These are phyloP conservation scores for Rhinolophus ferrumequinum DNA, from an alignment of 2,113 vertebrate species.

Conservation along the genomic window DNA sequence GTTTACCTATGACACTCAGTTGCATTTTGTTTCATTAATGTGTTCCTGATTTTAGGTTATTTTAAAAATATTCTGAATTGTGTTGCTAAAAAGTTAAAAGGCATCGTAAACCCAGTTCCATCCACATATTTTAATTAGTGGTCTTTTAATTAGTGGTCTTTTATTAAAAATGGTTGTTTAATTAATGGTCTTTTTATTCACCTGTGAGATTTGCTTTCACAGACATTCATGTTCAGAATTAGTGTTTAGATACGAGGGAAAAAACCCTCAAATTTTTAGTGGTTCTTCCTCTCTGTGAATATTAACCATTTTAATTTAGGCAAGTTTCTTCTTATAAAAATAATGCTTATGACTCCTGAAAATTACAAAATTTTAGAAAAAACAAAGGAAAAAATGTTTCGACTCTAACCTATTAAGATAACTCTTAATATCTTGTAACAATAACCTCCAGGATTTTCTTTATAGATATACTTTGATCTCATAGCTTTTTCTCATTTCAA, in stretches of 20 bases:
- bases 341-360: background rate
- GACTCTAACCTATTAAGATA: background rate
- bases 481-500: background rate
- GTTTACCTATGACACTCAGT: background rate
- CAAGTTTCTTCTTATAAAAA: background rate
- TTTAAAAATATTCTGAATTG: background rate
- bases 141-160: background rate
- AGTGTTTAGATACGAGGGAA: background rate
- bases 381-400: background rate
- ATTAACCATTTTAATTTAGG: background rate
- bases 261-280: background rate
- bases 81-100: conserved; percentile 14
- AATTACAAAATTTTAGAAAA: background rate
- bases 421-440: background rate
- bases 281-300: background rate
- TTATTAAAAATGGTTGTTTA: background rate
- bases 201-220: background rate
- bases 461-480: background rate
- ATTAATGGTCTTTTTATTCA: background rate
- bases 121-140: background rate
- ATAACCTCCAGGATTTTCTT: background rate
- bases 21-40: background rate
- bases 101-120: background rate
- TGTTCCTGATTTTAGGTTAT: background rate
- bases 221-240: background rate